phyloP scores from a whole-genome alignment of 2,797 vertebrate genomes.

The Enteromius argenteus region DNA sequence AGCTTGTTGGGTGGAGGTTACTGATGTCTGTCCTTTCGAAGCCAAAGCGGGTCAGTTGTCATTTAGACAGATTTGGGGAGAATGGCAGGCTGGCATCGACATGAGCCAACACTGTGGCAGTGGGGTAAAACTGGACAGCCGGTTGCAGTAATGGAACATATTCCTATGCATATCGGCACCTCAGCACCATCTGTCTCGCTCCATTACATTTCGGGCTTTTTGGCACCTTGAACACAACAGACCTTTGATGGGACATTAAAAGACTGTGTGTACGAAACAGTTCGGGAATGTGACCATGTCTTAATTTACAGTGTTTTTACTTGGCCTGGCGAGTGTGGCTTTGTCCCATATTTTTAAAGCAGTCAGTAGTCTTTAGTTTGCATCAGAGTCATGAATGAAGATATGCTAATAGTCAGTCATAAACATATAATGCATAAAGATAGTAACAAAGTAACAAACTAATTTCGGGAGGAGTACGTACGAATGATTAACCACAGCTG shows the following conservation, averaged over 20 bases:
- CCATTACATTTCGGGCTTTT: neutral
- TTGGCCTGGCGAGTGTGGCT: neutral
- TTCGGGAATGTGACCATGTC: neutral
- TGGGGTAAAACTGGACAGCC: constrained; percentile 51
- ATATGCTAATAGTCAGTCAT: neutral
- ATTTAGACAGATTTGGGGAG: constrained; percentile 53
- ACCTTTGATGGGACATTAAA: neutral
- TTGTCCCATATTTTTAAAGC: neutral
- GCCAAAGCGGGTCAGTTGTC: constrained; percentile 51
- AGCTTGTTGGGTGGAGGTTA: constrained; percentile 64
- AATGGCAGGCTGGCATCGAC: constrained; percentile 49
- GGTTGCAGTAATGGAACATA: constrained; percentile 41
- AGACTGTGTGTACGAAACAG: neutral
- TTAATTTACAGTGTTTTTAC: neutral
- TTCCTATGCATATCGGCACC: constrained; percentile 61
- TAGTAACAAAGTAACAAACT: too few species aligned
- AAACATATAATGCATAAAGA: neutral
- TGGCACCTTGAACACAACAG: constrained; percentile 25
- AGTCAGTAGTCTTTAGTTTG: neutral
- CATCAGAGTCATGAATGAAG: neutral
- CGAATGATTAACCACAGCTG: too few species aligned
- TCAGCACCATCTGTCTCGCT: constrained; percentile 65
- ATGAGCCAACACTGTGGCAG: constrained; percentile 1
- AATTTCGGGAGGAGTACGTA: too few species aligned
- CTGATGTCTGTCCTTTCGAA: constrained; percentile 58